Evolutionary conservation across 2,113 vertebrate genomes (phyloP).

Genomic region (Ceyx melanurus): DNA sequence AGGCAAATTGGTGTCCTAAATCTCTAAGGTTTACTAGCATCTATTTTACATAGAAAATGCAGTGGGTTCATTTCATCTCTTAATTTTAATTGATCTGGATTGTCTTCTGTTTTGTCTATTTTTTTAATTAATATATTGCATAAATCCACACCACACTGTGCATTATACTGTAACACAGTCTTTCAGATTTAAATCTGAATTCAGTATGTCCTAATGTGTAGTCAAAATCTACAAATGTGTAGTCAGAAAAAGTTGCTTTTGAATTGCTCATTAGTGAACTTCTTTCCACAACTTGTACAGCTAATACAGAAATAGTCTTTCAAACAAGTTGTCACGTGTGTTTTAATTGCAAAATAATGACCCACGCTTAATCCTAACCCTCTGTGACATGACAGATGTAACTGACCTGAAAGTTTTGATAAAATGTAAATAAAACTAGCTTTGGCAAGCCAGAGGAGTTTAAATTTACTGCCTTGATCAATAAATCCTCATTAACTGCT

Average conservation of each 20-base stretch:
- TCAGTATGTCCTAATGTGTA: neutral
- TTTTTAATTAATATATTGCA: neutral
- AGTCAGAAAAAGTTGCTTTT: neutral
- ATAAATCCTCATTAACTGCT: constrained; percentile 43
- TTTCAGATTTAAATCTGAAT: neutral
- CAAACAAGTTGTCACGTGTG: neutral
- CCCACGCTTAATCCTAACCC: neutral
- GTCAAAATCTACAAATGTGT: neutral
- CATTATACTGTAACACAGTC: neutral
- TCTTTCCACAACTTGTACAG: neutral
- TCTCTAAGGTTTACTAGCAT: neutral
- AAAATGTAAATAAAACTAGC: neutral
- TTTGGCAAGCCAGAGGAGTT: neutral
- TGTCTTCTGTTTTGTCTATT: neutral
- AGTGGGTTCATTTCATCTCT: neutral
- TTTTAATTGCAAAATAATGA: neutral
- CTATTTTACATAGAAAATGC: neutral
- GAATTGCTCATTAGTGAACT: neutral
- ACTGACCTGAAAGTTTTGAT: neutral
- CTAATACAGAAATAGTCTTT: fast-evolving
- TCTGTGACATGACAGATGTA: neutral
- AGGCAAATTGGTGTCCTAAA: neutral
- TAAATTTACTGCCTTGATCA: neutral
- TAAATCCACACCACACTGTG: neutral
- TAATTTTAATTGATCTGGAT: neutral